These are phyloP conservation scores for Urocynchramus pylzowi DNA, from an alignment of 2,113 vertebrate genomes.

Conservation along the genomic window DNA sequence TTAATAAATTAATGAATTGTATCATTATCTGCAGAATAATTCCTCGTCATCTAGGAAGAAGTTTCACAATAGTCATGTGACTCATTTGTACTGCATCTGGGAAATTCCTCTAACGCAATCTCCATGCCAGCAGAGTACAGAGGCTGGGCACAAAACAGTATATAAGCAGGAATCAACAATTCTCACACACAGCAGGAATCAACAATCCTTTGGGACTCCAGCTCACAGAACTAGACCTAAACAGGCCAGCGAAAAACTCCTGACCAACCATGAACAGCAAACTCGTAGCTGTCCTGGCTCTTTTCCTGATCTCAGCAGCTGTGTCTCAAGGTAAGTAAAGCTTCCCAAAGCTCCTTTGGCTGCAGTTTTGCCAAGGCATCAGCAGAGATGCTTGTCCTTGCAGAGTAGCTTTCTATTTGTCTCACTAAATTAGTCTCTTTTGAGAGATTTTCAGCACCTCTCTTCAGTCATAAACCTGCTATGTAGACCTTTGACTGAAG, in stretches of 20 bases:
- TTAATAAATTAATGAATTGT: background rate
- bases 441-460: background rate
- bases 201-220: background rate
- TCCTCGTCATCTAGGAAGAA: background rate
- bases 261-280: slow-evolving; percentile 9
- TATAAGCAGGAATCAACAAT: slow-evolving; percentile 22
- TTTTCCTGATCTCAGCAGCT: slow-evolving; percentile 64
- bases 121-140: background rate
- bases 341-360: background rate
- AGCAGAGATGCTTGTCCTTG: background rate
- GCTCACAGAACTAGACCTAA: background rate
- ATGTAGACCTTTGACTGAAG: background rate
- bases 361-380: background rate
- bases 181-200: background rate
- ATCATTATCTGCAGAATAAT: background rate
- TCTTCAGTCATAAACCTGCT: background rate
- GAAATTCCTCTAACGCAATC: slow-evolving; percentile 75
- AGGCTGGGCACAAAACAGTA: background rate
- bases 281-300: slow-evolving; percentile 20
- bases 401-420: background rate
- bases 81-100: slow-evolving; percentile 55
- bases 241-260: background rate
- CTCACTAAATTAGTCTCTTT: background rate
- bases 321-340: slow-evolving; percentile 75
- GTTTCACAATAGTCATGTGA: slow-evolving; percentile 59